These are phyloP conservation scores for Silurus lanzhouensis DNA, from an alignment of 2,797 vertebrate species.

Conservation along the genomic window DNA sequence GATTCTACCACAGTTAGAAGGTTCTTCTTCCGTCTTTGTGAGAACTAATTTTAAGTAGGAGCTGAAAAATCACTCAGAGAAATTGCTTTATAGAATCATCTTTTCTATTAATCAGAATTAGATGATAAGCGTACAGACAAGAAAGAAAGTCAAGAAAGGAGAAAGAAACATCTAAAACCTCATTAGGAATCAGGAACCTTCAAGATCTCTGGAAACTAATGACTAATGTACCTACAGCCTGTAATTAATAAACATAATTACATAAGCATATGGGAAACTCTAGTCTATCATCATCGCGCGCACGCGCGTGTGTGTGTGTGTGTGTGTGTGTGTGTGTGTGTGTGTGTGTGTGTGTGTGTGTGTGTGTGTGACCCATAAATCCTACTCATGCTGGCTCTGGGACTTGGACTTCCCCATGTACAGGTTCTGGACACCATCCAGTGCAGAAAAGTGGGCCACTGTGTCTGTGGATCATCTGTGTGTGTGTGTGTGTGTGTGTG, in stretches of 20 bases:
- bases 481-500: conserved; percentile 20
- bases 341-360: neutral
- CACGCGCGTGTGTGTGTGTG: neutral
- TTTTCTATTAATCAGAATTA: neutral
- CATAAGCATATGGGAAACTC: neutral
- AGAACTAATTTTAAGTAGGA: too few relatives aligned
- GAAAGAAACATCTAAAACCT: neutral
- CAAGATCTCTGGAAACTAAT: neutral
- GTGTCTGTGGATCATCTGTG: conserved; percentile 41
- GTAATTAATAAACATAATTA: neutral
- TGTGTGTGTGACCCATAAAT: conserved; percentile 42
- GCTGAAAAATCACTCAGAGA: too few relatives aligned
- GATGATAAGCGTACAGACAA: neutral
- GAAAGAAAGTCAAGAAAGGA: neutral
- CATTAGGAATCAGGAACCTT: neutral
- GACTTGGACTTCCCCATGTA: conserved; percentile 29
- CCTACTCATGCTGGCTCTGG: conserved; percentile 29
- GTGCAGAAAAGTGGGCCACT: conserved; percentile 43
- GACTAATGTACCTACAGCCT: neutral
- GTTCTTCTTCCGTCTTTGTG: too few relatives aligned
- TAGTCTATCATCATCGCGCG: neutral
- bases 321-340: conserved; percentile 1
- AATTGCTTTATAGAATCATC: too few relatives aligned
- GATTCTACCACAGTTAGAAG: too few relatives aligned
- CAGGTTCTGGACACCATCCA: conserved; percentile 38